Evolutionary conservation across 2,113 vertebrate species (phyloP).

Genomic region (Passer domesticus): DNA sequence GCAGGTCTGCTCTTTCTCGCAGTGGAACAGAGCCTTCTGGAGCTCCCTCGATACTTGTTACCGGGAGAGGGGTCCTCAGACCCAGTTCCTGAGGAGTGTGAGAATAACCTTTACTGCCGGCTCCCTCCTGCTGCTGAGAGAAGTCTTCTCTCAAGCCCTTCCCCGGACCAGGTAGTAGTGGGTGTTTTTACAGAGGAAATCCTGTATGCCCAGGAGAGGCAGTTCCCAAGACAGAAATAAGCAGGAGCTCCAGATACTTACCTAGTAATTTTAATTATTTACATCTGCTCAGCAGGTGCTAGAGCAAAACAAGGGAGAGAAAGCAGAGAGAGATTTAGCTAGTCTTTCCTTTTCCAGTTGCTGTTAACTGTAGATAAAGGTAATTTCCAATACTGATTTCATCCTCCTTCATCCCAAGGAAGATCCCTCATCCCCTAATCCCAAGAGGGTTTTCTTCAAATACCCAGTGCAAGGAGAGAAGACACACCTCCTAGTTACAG

Average conservation of each 20-base stretch:
- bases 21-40: background rate
- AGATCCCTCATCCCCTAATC: background rate
- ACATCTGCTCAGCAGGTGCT: background rate
- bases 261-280: slow-evolving; percentile 20
- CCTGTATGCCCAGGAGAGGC: background rate
- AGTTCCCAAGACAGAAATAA: background rate
- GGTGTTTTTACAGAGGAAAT: background rate
- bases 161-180: background rate
- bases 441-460: background rate
- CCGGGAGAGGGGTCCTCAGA: background rate
- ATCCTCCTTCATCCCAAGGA: background rate
- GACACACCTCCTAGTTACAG: slow-evolving; percentile 1
- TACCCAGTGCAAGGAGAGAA: background rate
- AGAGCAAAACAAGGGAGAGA: background rate
- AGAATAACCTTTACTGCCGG: background rate
- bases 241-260: background rate
- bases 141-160: background rate
- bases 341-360: background rate
- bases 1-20: background rate
- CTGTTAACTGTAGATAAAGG: slow-evolving; percentile 14
- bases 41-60: background rate
- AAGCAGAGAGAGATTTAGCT: background rate
- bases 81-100: background rate
- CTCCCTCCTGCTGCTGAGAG: background rate
- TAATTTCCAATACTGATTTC: slow-evolving; percentile 24